These are phyloP conservation scores for Glyphotaelius pellucidus DNA, from an alignment of 2,888 invertebrate genomes.

Conservation along the genomic window DNA sequence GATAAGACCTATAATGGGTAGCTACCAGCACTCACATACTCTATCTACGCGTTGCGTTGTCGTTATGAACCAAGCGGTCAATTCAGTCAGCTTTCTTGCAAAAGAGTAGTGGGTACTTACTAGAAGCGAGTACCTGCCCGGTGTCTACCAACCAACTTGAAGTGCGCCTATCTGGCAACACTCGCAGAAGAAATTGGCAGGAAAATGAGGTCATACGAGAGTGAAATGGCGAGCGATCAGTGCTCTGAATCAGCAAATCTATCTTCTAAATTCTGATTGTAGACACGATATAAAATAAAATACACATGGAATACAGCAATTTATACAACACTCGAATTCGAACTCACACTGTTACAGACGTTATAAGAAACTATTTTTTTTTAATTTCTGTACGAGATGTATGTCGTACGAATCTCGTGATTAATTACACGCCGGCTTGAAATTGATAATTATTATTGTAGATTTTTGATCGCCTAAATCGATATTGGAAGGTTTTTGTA, in stretches of 20 bases:
- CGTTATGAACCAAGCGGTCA: background rate
- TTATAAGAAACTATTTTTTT: background rate
- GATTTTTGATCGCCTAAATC: background rate
- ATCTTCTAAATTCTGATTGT: background rate
- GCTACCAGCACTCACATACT: background rate
- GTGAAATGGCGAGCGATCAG: constrained; percentile 47
- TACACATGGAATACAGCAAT: background rate
- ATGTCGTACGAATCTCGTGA: background rate
- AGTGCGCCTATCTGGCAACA: constrained; percentile 3
- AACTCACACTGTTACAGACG: background rate
- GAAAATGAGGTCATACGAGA: constrained; percentile 45
- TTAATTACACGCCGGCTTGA: background rate
- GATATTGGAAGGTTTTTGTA: background rate
- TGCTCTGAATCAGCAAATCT: constrained; percentile 1
- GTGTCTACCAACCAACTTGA: background rate
- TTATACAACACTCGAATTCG: background rate
- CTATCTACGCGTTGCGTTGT: background rate
- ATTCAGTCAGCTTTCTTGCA: constrained; percentile 41
- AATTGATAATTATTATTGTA: background rate
- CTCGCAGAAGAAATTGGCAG: constrained; percentile 42
- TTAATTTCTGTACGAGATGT: background rate
- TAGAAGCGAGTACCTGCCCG: background rate
- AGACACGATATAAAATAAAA: background rate
- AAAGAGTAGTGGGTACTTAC: constrained; percentile 7
- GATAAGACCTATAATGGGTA: background rate